Evolutionary conservation across 2,113 vertebrate species (phyloP).

Genomic region (Ciconia boyciana): DNA sequence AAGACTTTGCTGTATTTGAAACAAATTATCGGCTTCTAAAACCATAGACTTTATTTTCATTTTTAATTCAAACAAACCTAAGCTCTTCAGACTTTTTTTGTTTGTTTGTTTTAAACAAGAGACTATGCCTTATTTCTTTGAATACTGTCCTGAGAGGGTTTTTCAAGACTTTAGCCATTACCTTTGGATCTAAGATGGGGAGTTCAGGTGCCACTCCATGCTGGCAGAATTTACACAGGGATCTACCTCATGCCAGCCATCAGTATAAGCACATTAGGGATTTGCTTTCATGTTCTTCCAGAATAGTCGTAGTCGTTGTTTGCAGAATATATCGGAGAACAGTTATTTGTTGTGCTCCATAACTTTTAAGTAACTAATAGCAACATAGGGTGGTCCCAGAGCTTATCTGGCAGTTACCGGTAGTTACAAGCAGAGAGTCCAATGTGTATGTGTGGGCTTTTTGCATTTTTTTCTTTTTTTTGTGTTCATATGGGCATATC

Average conservation of each 20-base stretch:
- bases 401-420: not conserved
- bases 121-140: not conserved
- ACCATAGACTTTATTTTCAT: not conserved
- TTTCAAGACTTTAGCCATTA: not conserved
- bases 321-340: not conserved
- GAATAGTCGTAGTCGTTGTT: not conserved
- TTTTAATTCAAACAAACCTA: not conserved
- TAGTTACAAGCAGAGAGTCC: not conserved
- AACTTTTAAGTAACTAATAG: not conserved
- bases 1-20: not conserved
- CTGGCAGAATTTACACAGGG: not conserved
- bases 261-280: not conserved
- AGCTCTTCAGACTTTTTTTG: not conserved
- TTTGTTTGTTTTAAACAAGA: not conserved
- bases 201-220: not conserved
- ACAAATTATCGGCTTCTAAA: not conserved
- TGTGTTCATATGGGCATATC: not conserved
- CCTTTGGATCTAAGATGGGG: not conserved
- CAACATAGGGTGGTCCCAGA: not conserved
- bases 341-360: not conserved
- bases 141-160: not conserved
- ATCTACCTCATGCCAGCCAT: not conserved
- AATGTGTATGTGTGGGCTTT: rapidly evolving
- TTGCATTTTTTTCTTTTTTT: not conserved
- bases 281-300: not conserved